A percentile compares a stretch with the other conserved stretches of the same genome.
These are phyloP conservation scores for Ceratina calcarata DNA, from an alignment of 1,140 invertebrate species.

Conservation along the genomic window DNA sequence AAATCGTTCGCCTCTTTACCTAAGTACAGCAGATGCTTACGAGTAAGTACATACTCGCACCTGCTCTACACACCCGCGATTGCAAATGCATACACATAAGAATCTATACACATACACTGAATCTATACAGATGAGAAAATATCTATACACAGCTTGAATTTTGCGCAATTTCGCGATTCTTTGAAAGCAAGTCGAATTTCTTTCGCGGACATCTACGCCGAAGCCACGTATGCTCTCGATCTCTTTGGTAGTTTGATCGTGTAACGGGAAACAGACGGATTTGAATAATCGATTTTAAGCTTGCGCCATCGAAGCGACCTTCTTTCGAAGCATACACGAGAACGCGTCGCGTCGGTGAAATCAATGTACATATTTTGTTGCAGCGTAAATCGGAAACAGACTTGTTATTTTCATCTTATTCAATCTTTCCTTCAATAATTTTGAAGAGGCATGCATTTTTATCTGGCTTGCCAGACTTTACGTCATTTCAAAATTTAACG, in stretches of 20 bases:
- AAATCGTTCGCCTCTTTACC: background rate
- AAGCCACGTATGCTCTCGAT: background rate
- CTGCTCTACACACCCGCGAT: background rate
- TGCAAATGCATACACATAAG: too few species aligned
- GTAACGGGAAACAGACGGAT: constrained; percentile 8
- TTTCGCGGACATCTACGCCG: background rate
- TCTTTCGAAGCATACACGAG: constrained; percentile 16
- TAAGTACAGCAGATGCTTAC: constrained; percentile 12
- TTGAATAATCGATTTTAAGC: constrained; percentile 50
- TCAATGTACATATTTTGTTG: background rate
- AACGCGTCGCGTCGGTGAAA: background rate
- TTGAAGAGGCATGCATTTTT: too few species aligned
- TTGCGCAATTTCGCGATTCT: too few species aligned
- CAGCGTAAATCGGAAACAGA: too few species aligned
- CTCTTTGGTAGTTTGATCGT: background rate
- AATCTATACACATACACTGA: too few species aligned
- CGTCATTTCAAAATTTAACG: too few species aligned
- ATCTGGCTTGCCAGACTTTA: too few species aligned
- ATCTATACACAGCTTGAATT: background rate
- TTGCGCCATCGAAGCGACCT: constrained; percentile 27
- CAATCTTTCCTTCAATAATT: too few species aligned
- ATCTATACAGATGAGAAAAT: too few species aligned
- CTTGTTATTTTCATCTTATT: too few species aligned
- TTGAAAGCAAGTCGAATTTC: background rate
- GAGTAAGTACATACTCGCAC: background rate